Conservation (phyloP, 2,888 invertebrate genomes). For the Chydorus sphaericus region DNA sequence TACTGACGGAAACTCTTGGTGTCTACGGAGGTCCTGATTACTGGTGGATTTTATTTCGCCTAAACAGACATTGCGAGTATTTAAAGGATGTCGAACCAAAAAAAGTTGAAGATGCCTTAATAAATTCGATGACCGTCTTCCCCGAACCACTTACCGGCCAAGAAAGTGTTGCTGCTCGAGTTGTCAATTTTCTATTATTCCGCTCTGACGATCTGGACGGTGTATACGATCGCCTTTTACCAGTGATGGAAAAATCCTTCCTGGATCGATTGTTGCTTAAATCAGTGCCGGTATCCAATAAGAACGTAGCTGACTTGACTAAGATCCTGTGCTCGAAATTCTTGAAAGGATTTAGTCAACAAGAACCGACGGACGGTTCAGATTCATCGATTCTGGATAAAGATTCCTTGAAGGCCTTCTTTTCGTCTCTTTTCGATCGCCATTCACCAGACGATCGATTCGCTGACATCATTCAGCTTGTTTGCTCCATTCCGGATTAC, state of each 20-base stretch:
- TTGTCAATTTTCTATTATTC: neutral
- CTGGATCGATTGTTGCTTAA: neutral
- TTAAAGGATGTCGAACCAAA: neutral
- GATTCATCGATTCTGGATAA: too few relatives aligned
- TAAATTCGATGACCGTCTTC: neutral
- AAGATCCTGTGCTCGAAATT: neutral
- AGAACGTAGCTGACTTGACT: neutral
- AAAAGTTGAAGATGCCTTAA: neutral
- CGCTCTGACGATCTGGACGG: neutral
- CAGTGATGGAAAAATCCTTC: neutral
- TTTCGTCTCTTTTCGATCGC: too few relatives aligned
- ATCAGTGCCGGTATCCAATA: neutral
- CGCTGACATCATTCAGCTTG: neutral
- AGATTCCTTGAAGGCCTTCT: neutral
- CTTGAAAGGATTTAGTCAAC: neutral
- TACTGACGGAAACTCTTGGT: neutral
- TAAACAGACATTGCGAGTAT: neutral
- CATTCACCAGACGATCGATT: neutral
- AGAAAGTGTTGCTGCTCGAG: neutral
- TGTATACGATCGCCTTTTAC: neutral
- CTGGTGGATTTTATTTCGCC: conserved; percentile 4
- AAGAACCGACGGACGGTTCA: too few relatives aligned
- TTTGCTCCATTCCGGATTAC: neutral
- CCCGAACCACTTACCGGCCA: neutral
- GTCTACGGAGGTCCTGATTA: neutral